A percentile compares a stretch with the other conserved stretches of the same genome.
Conservation (phyloP, 1,140 invertebrate species). For the Drosophila arawakana region DNA sequence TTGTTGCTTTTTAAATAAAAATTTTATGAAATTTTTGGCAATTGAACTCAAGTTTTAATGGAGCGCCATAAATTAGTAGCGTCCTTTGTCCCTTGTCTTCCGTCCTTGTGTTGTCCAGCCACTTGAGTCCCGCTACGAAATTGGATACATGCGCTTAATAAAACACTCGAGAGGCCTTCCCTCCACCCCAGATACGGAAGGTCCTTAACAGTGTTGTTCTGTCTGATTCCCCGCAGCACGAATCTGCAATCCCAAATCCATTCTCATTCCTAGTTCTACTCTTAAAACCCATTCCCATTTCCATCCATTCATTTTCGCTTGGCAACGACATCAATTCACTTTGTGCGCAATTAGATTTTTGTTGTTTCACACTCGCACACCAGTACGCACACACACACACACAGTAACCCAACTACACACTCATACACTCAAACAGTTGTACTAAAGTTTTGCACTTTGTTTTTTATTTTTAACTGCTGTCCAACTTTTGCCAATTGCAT, state of each 20-base stretch:
- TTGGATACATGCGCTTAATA: conserved; percentile 82
- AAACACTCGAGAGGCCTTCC: conserved; percentile 71
- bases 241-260: background rate
- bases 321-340: conserved; percentile 83
- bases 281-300: conserved; percentile 20
- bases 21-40: conserved; percentile 83
- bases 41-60: conserved; percentile 83
- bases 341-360: conserved; percentile 78
- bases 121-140: conserved; percentile 74
- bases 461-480: conserved; percentile 48
- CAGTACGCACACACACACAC: conserved; percentile 30
- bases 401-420: conserved; percentile 9
- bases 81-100: conserved; percentile 37
- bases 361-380: conserved; percentile 44
- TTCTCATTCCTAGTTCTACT: background rate
- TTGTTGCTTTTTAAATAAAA: conserved; percentile 75
- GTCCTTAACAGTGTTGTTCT: conserved; percentile 39
- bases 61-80: conserved; percentile 78
- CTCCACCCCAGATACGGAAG: background rate
- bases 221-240: conserved; percentile 29
- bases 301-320: conserved; percentile 73
- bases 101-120: conserved; percentile 29
- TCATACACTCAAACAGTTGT: conserved; percentile 11
- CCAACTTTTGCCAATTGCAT: conserved; percentile 68
- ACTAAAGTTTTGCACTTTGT: conserved; percentile 48